Base-by-base conservation (phyloP, 2,113 vertebrate genomes). In the Podarcis cretensis region DNA sequence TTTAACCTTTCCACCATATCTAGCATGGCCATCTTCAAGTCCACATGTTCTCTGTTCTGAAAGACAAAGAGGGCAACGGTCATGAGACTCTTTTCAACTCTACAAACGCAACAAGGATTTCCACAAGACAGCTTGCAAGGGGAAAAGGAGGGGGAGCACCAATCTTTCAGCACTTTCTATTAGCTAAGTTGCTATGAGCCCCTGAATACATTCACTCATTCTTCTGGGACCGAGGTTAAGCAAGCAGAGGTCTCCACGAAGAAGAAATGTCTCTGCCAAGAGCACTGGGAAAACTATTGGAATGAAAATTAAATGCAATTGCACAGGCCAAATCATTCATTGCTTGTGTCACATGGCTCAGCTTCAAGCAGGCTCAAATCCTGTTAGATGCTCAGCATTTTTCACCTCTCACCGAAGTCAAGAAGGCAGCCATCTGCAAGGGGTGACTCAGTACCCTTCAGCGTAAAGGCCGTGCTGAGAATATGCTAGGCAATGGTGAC, bases 1-100 rank as follows among this genome's bases (percentile, higher is more conserved):
- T 98, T 98, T 93, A 98, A 96, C 92, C 97, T 98, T 95, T 98
- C 98, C 74, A 97, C 97, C 97, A 98, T 97, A 91, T 97, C 96
- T 65, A 97, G 97, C 90, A 97, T 97, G 40, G 97, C 97, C 8
- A 96, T 96, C 91, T 98, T 98, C 92, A 98, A 96, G 87, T 96
- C 97, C 9, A 97, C 96, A 25, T 97, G 96, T 76, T 98, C 97
- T 96, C 96, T 96, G 94, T 96, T 98, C 96, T 92, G 94, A 90
- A 94, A 94, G 87, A 91, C 93, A 92, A 65, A 89, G 89, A 94
- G 92, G 83, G 71, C 21, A 93, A 91, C 87, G 89, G 90, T 96
- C 93, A 95, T 23, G 30, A 92, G 86, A 90, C 90, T 92, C 91
- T 87, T 68, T 91, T 93, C 86, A 89, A 59, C 73, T 92, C 81